Evolutionary conservation across 2,888 invertebrate genomes (phyloP), one percentile per base, ranked within the genome.

Genomic region (Lepidonotus clava): DNA sequence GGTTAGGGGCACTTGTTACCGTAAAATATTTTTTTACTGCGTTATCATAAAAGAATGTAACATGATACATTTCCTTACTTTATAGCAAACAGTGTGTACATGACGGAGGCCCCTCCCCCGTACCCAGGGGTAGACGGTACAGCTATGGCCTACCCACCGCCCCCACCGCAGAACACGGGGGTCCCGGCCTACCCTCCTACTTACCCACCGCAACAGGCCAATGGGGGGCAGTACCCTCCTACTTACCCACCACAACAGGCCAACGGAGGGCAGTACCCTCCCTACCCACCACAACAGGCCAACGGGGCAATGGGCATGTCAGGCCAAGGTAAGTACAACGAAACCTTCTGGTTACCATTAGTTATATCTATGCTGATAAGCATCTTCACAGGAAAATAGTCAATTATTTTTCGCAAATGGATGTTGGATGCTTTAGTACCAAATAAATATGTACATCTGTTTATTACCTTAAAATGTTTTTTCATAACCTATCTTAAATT

Each of bases 81-180:
- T 36, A 38, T 24, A 93, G 93, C 91, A 32, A 90, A 92, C 94
- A 96, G 96, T 34, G 98, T 98, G 38, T 98, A 96, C 94, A 97
- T 98, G 95, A 97, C 97, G 76, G 97, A 97, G 94, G 97, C 96
- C 93, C 98, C 98, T 38, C 98, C 98, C 77, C 98, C 98, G 1
- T 98, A 98, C 95, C 98, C 98, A 24, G 98, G 98, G 87, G 96
- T 98, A 89, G 96, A 92, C 86, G 93, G 93, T 6, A 92, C 90
- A 86, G 77, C 89, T 86, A 88, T 92, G 6, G 90, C 91, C 21
- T 93, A 92, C 86, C 91, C 92, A 11, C 92, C 90, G 24, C 89
- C 90, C 24, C 87, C 84, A 34, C 76, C 77, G 28, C 80, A 80
- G 80, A 6, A 66, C 11, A 11, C 51, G 21, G 14, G 21, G 66